A percentile compares a stretch with the other conserved stretches of the same genome.
Evolutionary conservation across 1,140 invertebrate genomes (phyloP).

Genomic region (Venturia canescens): DNA sequence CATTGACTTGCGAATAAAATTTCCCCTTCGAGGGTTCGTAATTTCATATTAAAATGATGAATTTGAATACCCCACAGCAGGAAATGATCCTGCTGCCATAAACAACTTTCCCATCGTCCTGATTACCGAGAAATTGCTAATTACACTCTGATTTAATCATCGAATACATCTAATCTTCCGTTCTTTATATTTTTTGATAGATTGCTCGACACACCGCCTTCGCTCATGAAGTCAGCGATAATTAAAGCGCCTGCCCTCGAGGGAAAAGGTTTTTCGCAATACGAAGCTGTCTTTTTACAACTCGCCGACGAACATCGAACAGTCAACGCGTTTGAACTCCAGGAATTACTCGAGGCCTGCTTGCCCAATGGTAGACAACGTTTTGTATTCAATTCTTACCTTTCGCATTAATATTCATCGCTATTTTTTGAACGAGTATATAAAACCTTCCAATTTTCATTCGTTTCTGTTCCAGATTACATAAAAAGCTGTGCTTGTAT

Average conservation of each 20-base stretch:
- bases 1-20: too few relatives aligned
- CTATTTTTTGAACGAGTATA: too few relatives aligned
- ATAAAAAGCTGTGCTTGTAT: slow-evolving; percentile 95
- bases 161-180: slow-evolving; percentile 9
- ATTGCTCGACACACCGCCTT: slow-evolving; percentile 86
- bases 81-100: not conserved
- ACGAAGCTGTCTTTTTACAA: slow-evolving; percentile 93
- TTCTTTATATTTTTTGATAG: slow-evolving; percentile 66
- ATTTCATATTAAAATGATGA: too few relatives aligned
- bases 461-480: slow-evolving; percentile 81
- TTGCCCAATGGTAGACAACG: slow-evolving; percentile 86
- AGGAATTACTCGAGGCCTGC: slow-evolving; percentile 93
- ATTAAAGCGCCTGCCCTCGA: slow-evolving; percentile 85
- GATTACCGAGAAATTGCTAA: not conserved
- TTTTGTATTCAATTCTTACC: slow-evolving; percentile 39
- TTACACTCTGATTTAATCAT: not conserved
- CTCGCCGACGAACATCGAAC: slow-evolving; percentile 92
- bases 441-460: not conserved
- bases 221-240: slow-evolving; percentile 84
- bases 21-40: too few relatives aligned
- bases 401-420: too few relatives aligned
- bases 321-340: slow-evolving; percentile 94
- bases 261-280: slow-evolving; percentile 88
- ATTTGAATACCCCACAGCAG: too few relatives aligned
- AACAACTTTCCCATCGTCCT: not conserved